These are phyloP conservation scores for Synergus japonicus DNA, from an alignment of 2,888 invertebrate species.

Conservation along the genomic window DNA sequence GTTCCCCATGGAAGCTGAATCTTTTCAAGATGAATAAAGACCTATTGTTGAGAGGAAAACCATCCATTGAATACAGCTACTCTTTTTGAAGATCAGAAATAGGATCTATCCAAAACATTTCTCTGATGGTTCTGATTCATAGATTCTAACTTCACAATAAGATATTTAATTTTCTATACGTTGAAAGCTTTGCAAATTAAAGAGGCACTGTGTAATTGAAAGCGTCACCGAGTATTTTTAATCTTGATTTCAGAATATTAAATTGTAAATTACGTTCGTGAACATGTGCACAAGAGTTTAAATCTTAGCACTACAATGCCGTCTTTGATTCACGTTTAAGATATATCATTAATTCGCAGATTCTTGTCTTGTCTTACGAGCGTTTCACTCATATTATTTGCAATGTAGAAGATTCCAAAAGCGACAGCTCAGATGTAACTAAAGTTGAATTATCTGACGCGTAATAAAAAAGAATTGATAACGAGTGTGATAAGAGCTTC, in stretches of 20 bases:
- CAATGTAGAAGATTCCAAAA: slow-evolving; percentile 12
- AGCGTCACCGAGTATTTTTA: not conserved
- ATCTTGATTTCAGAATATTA: slow-evolving; percentile 2
- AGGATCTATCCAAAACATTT: not conserved
- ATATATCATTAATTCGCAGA: slow-evolving; percentile 19
- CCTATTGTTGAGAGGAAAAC: slow-evolving; percentile 14
- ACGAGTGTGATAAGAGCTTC: slow-evolving; percentile 2
- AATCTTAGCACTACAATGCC: not conserved
- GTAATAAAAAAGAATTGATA: slow-evolving; percentile 11
- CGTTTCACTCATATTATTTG: slow-evolving; percentile 6
- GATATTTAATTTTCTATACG: not conserved
- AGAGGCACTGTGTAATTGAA: not conserved
- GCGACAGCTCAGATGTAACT: slow-evolving; percentile 13
- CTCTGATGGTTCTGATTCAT: not conserved
- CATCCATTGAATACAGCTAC: not conserved
- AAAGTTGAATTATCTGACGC: not conserved
- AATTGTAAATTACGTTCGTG: not conserved
- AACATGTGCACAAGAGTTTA: not conserved
- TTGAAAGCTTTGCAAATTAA: not conserved
- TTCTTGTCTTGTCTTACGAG: not conserved
- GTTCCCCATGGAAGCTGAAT: slow-evolving; percentile 14
- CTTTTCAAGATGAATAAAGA: slow-evolving; percentile 22
- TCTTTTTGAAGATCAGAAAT: not conserved
- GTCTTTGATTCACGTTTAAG: slow-evolving; percentile 7
- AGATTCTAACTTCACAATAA: not conserved